Conservation (phyloP, 2,113 vertebrate species). For the Chaetura pelagica region DNA sequence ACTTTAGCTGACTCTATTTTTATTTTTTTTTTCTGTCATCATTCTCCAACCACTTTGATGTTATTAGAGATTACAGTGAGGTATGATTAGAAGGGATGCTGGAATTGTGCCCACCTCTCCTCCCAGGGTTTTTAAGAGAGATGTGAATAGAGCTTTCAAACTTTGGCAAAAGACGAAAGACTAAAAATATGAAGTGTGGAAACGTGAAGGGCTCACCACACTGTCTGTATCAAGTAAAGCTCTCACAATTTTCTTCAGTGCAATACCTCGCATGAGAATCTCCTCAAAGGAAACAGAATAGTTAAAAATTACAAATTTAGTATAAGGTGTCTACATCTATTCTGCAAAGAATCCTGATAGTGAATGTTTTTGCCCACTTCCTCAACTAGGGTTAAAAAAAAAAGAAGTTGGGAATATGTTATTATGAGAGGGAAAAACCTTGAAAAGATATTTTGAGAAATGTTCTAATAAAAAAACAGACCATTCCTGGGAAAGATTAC, state of each 20-base stretch:
- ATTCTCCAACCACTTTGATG: slow-evolving; percentile 39
- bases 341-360: background rate
- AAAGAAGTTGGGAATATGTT: background rate
- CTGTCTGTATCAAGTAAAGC: background rate
- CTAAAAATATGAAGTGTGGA: slow-evolving; percentile 25
- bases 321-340: background rate
- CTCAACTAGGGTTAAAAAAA: background rate
- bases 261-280: background rate
- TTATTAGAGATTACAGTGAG: slow-evolving; percentile 39
- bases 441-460: background rate
- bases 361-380: background rate
- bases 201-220: background rate
- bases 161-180: slow-evolving; percentile 61
- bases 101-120: slow-evolving; percentile 41
- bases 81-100: slow-evolving; percentile 39
- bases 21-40: slow-evolving; percentile 6
- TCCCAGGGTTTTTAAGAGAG: slow-evolving; percentile 42
- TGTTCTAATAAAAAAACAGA: background rate
- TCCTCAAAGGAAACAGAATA: background rate
- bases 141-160: slow-evolving; percentile 23
- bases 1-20: slow-evolving; percentile 34
- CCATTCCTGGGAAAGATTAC: background rate
- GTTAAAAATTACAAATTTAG: background rate
- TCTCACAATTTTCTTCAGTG: background rate
- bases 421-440: background rate